A percentile compares a stretch with the other conserved stretches of the same genome.
These are phyloP conservation scores for Clarias gariepinus DNA, from an alignment of 2,113 vertebrate genomes.

Conservation along the genomic window DNA sequence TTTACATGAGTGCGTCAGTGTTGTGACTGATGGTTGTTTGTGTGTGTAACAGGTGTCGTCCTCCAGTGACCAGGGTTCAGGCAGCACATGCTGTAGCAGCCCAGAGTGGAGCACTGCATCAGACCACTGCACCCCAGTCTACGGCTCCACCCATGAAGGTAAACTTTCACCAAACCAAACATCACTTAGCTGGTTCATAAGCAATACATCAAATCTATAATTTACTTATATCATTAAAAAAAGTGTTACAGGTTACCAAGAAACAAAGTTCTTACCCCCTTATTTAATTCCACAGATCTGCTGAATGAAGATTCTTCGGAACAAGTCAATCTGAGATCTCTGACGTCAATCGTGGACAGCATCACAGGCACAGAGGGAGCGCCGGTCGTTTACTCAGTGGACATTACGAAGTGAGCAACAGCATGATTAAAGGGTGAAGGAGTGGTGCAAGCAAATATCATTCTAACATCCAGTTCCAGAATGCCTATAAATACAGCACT, in stretches of 20 bases:
- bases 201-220: not conserved
- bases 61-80: constrained; percentile 80
- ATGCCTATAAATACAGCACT: constrained; percentile 45
- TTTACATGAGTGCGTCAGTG: constrained; percentile 35
- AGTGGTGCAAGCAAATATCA: not conserved
- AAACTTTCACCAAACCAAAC: constrained; percentile 55
- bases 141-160: constrained; percentile 81
- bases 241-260: not conserved
- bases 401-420: constrained; percentile 74
- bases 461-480: constrained; percentile 39
- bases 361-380: constrained; percentile 81
- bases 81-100: constrained; percentile 91
- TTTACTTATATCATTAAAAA: not conserved
- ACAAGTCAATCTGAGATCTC: constrained; percentile 83
- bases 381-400: constrained; percentile 75
- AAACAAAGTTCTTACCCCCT: constrained; percentile 12
- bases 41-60: constrained; percentile 80
- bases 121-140: constrained; percentile 79
- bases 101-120: constrained; percentile 92
- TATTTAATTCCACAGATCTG: constrained; percentile 77
- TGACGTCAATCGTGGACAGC: constrained; percentile 92
- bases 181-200: not conserved
- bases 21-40: constrained; percentile 70
- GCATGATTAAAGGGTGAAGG: not conserved
- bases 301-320: constrained; percentile 79